Conservation (phyloP, 1,140 invertebrate genomes). For the Sogatella furcifera region DNA sequence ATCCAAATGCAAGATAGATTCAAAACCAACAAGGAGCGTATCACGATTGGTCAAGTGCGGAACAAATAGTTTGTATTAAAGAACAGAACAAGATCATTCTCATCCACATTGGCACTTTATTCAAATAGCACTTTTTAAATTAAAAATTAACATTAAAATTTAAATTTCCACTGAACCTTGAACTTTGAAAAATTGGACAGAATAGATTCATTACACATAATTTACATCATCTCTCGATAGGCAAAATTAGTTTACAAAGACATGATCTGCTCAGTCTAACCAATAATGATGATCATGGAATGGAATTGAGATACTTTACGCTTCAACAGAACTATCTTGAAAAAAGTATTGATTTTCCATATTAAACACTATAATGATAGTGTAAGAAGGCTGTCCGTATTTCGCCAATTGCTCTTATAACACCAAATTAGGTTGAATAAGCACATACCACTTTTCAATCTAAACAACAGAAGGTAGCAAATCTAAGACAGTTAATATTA, state of each 20-base stretch:
- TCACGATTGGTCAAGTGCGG: not conserved
- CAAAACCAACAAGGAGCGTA: slow-evolving; percentile 1
- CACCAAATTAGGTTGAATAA: too few species aligned
- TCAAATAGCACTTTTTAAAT: slow-evolving; percentile 18
- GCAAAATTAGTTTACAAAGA: slow-evolving; percentile 7
- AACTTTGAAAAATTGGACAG: slow-evolving; percentile 16
- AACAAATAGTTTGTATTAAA: not conserved
- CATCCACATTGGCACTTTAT: slow-evolving; percentile 21
- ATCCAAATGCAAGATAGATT: not conserved
- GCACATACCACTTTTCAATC: too few species aligned
- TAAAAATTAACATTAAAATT: slow-evolving; percentile 20
- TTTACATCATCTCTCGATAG: slow-evolving; percentile 3
- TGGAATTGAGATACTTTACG: too few species aligned
- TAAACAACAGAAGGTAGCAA: not conserved
- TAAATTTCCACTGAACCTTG: slow-evolving; percentile 18
- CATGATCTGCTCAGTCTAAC: slow-evolving; percentile 5
- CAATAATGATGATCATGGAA: too few species aligned
- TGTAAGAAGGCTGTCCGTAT: too few species aligned
- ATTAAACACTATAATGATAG: too few species aligned
- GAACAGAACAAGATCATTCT: not conserved
- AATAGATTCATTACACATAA: slow-evolving; percentile 9
- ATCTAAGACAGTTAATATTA: not conserved
- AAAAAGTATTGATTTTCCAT: too few species aligned
- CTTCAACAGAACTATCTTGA: too few species aligned
- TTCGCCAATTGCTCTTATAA: too few species aligned